phyloP scores from a whole-genome alignment of 2,113 vertebrate species.

The Canis aureus region DNA sequence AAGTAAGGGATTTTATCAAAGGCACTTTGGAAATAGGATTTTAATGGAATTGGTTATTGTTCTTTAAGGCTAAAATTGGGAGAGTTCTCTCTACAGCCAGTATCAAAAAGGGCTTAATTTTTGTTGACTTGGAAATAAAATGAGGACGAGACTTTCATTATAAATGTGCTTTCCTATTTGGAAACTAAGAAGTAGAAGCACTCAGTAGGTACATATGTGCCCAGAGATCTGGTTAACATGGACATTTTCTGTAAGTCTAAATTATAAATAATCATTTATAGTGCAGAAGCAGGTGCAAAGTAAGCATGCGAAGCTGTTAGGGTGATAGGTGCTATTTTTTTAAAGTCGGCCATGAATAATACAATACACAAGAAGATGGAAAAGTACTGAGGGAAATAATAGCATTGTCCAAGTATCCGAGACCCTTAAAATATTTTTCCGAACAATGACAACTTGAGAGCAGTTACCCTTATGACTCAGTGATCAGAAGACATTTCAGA shows the following conservation, averaged over 20 bases:
- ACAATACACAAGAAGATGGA: conserved; percentile 61
- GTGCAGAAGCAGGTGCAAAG: conserved; percentile 62
- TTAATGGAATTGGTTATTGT: neutral
- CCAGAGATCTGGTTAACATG: neutral
- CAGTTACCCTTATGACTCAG: conserved; percentile 42
- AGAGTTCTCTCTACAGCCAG: neutral
- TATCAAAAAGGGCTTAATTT: neutral
- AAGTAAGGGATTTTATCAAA: neutral
- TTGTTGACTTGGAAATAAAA: conserved; percentile 58
- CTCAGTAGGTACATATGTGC: conserved; percentile 35
- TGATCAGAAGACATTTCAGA: conserved; percentile 52
- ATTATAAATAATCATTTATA: conserved; percentile 49
- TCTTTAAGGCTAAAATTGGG: neutral
- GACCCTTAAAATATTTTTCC: conserved; percentile 47
- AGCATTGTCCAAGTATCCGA: conserved; percentile 27
- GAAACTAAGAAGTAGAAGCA: neutral
- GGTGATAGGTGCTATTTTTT: conserved; percentile 38
- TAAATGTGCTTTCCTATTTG: conserved; percentile 44
- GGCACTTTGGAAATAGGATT: conserved; percentile 29
- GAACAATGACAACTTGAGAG: conserved; percentile 30
- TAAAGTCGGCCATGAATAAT: conserved; percentile 71
- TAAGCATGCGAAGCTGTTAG: conserved; percentile 51
- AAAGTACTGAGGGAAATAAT: conserved; percentile 59
- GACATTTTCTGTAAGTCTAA: conserved; percentile 58
- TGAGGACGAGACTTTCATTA: conserved; percentile 36